A percentile compares a stretch with the other conserved stretches of the same genome.
phyloP scores from a whole-genome alignment of 2,888 invertebrate genomes.

The Agrochola lychnidis region DNA sequence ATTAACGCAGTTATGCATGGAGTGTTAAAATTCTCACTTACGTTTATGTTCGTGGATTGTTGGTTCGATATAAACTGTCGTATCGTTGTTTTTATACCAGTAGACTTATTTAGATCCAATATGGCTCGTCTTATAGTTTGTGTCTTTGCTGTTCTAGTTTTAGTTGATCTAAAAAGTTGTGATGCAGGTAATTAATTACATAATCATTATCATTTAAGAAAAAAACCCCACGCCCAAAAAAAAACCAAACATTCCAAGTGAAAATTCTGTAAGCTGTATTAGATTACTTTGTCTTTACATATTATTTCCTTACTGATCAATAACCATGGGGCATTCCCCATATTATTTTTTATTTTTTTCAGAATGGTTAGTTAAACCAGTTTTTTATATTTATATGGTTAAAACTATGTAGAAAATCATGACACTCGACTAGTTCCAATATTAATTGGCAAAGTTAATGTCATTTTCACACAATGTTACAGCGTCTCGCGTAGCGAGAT shows the following conservation, averaged over 20 bases:
- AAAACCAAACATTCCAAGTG: not conserved
- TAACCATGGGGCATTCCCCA: not conserved
- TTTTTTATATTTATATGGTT: no score
- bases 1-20: constrained; percentile 30
- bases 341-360: not conserved
- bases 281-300: not conserved
- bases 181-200: constrained; percentile 55
- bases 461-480: not conserved
- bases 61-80: constrained; percentile 45
- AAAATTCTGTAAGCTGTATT: not conserved
- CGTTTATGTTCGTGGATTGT: constrained; percentile 9
- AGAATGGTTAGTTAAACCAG: not conserved
- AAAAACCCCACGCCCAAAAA: not conserved
- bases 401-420: not conserved
- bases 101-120: constrained; percentile 31
- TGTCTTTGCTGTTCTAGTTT: constrained; percentile 34
- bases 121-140: constrained; percentile 48
- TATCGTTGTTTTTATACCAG: constrained; percentile 28
- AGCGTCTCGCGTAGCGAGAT: constrained; percentile 39
- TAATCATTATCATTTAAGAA: no score
- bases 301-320: not conserved
- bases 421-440: not conserved
- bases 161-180: constrained; percentile 16
- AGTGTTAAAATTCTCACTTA: constrained; percentile 50
- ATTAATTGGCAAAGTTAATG: not conserved